These are phyloP conservation scores for Halocaridina rubra DNA, from an alignment of 2,888 invertebrate species.

Conservation along the genomic window DNA sequence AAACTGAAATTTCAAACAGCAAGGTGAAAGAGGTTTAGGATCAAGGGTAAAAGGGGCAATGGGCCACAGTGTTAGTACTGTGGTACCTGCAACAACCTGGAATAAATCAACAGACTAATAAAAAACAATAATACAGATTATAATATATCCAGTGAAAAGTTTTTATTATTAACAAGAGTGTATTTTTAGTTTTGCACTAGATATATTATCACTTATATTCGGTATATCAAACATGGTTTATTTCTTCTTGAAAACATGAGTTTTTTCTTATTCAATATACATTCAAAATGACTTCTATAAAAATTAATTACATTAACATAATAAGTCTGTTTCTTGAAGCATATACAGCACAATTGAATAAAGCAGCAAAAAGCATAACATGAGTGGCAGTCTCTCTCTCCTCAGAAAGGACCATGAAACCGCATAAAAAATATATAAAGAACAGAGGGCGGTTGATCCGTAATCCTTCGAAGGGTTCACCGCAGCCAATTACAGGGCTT, in stretches of 20 bases:
- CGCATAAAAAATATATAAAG: not conserved
- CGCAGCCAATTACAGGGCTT: not conserved
- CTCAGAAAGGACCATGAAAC: constrained; percentile 3
- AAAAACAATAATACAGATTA: constrained; percentile 1
- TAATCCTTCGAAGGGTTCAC: not conserved
- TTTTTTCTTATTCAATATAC: constrained; percentile 15
- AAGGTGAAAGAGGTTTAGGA: not conserved
- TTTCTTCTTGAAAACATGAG: not conserved
- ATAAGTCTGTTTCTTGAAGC: constrained; percentile 3
- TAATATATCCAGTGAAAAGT: not conserved
- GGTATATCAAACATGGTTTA: not conserved
- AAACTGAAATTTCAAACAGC: too few relatives aligned
- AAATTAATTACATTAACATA: constrained; percentile 17
- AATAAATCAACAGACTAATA: not conserved
- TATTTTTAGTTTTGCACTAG: not conserved
- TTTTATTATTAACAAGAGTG: not conserved
- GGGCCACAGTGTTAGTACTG: not conserved
- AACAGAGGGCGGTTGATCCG: not conserved
- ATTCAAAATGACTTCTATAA: constrained; percentile 13
- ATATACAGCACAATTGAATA: constrained; percentile 14
- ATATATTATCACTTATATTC: not conserved
- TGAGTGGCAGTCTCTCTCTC: constrained; percentile 14
- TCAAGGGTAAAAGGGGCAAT: not conserved
- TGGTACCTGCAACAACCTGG: constrained; percentile 11
- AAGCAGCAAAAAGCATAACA: constrained; percentile 25